Base-by-base conservation (phyloP, 2,797 vertebrate species). In the Cynopterus sphinx region DNA sequence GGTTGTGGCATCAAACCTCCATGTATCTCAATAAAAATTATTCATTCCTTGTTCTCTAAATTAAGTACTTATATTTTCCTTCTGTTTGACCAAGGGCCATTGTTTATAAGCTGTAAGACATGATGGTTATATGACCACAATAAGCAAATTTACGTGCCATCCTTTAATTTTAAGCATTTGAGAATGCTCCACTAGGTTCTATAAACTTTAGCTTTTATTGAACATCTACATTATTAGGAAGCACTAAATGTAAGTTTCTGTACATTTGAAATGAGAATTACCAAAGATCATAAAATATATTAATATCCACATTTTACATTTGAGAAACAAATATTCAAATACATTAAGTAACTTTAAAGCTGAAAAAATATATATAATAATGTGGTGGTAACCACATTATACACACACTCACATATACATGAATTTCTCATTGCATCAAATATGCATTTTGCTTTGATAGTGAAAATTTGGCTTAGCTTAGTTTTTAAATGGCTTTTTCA, bases 31-130 rank as follows among this genome's bases (percentile, higher is more conserved):
- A 11, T 87, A 36, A 73, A 90, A 90, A 83, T 61, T 1, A 39
- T 74, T 21, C 3, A 43, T 79, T 49, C 78, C 6, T 46, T 74
- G 2, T 59, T 89, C 0, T 91, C 26, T 87, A 87, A 89, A 55
- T 21, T 31, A 39, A 19, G 9, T 26, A 41, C n/a, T 87, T 90
- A n/a, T 5, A 28, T 75, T 91, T 87, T 70, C 75, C 4, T 85
- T 15, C 1, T 31, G 15, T 87, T 46, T 65, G 21, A 28, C 11
- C 7, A 70, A 13, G 11, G n/a, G 7, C 2, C 6, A 28, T 55
- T 41, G n/a, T 9, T 91, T 84, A 67, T 79, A 63, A 84, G 87
- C 90, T 84, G 87, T 41, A 57, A 96, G 84, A 49, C 13, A 59
- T 63, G 13, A 33, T 75, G 22, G 17, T 71, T 55, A 61, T 49